Percentiles rank a stretch among this genome's conserved stretches.
phyloP scores from a whole-genome alignment of 2,888 invertebrate genomes.

The Cylloceria caligata region DNA sequence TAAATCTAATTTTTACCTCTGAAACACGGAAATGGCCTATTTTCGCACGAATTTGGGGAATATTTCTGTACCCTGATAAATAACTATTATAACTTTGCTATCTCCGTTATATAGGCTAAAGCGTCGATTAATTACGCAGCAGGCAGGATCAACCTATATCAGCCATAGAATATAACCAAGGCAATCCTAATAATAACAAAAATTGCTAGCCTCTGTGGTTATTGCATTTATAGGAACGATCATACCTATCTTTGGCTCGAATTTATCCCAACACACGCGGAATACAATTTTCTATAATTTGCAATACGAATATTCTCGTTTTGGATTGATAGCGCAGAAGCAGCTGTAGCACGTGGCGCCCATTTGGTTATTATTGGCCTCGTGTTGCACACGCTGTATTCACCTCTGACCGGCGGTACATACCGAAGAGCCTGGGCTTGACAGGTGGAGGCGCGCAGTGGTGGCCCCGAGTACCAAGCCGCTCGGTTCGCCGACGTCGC shows the following conservation, averaged over 20 bases:
- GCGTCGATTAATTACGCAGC: neutral
- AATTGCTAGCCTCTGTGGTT: neutral
- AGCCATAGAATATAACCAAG: neutral
- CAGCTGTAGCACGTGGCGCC: slow-evolving; percentile 65
- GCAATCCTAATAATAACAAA: neutral
- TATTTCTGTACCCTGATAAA: neutral
- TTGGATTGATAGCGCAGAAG: slow-evolving; percentile 4
- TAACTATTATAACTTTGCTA: neutral
- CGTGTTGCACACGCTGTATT: slow-evolving; percentile 22
- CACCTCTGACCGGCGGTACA: slow-evolving; percentile 68
- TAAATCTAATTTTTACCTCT: neutral
- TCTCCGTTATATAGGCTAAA: neutral
- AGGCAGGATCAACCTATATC: neutral
- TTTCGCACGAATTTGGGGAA: neutral
- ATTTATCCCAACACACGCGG: neutral
- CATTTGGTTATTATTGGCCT: slow-evolving; percentile 42
- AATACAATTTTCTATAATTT: slow-evolving; percentile 39
- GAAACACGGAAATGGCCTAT: neutral
- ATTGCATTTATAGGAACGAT: neutral
- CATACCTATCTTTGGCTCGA: neutral
- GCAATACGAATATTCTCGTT: slow-evolving; percentile 43
- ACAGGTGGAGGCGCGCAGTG: slow-evolving; percentile 72
- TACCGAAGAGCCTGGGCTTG: slow-evolving; percentile 58
- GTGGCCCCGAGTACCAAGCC: slow-evolving; percentile 72
- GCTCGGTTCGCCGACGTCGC: slow-evolving; percentile 66